Percentiles rank a stretch among this genome's conserved stretches.
Conservation (phyloP, 2,888 invertebrate genomes). For the Leptopterna dolabrata region DNA sequence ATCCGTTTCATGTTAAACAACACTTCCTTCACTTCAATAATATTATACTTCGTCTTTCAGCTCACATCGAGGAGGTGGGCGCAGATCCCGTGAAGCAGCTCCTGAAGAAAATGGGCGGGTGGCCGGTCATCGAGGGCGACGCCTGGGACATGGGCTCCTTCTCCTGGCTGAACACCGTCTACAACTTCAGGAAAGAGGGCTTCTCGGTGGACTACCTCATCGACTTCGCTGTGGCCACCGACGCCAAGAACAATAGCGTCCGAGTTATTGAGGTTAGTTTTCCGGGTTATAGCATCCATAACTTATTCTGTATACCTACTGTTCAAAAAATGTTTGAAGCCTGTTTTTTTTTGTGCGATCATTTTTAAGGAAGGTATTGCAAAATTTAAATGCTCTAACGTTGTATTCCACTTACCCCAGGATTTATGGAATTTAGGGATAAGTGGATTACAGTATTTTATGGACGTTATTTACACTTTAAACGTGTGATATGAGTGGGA, state of each 20-base stretch:
- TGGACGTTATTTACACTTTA: no score
- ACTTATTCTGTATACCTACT: neutral
- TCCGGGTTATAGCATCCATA: neutral
- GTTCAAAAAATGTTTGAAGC: neutral
- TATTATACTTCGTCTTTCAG: constrained; percentile 68
- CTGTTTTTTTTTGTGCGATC: no score
- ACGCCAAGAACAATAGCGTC: constrained; percentile 87
- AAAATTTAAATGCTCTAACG: no score
- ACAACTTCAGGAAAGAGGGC: constrained; percentile 81
- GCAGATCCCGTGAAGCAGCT: constrained; percentile 78
- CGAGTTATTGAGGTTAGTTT: constrained; percentile 81
- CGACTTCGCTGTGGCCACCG: constrained; percentile 89
- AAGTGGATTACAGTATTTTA: no score
- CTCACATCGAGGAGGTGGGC: constrained; percentile 83
- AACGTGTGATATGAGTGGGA: no score
- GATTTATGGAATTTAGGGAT: no score
- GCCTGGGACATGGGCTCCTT: constrained; percentile 79
- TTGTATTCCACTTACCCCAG: no score
- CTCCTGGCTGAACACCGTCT: constrained; percentile 85
- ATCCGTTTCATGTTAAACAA: no score
- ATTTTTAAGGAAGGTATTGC: no score
- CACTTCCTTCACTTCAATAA: no score
- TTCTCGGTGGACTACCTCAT: constrained; percentile 91
- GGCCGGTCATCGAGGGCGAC: constrained; percentile 89
- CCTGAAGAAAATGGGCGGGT: constrained; percentile 85